A percentile compares a stretch with the other conserved stretches of the same genome.
Conservation (phyloP, 2,113 vertebrate species). For the Heptranchias perlo region DNA sequence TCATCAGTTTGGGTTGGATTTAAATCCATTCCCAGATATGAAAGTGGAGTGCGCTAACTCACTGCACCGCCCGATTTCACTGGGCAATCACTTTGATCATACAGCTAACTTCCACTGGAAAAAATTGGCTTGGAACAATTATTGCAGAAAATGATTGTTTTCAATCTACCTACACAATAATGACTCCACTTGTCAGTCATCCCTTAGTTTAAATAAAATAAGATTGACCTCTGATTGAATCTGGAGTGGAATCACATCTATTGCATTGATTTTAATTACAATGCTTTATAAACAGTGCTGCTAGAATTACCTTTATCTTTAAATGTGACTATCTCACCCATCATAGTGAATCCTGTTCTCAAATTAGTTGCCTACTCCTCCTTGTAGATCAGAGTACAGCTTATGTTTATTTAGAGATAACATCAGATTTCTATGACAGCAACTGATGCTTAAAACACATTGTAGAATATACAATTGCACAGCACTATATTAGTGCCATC, state of each 20-base stretch:
- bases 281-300: neutral
- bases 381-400: neutral
- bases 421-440: neutral
- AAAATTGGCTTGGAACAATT: neutral
- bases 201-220: neutral
- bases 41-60: neutral
- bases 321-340: neutral
- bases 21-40: neutral
- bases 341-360: neutral
- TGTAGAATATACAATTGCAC: neutral
- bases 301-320: neutral
- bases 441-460: neutral
- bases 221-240: slow-evolving; percentile 1
- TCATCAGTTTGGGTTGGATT: neutral
- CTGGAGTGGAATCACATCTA: neutral
- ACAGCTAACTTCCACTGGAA: too few relatives aligned
- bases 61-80: neutral
- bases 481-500: neutral
- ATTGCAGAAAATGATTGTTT: neutral
- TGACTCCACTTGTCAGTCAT: neutral
- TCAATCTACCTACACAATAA: neutral
- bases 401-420: neutral
- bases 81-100: neutral
- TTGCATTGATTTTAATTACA: neutral
- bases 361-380: slow-evolving; percentile 4